These are phyloP conservation scores for Oenanthe oenanthe DNA, from an alignment of 2,113 vertebrate species.

Conservation along the genomic window DNA sequence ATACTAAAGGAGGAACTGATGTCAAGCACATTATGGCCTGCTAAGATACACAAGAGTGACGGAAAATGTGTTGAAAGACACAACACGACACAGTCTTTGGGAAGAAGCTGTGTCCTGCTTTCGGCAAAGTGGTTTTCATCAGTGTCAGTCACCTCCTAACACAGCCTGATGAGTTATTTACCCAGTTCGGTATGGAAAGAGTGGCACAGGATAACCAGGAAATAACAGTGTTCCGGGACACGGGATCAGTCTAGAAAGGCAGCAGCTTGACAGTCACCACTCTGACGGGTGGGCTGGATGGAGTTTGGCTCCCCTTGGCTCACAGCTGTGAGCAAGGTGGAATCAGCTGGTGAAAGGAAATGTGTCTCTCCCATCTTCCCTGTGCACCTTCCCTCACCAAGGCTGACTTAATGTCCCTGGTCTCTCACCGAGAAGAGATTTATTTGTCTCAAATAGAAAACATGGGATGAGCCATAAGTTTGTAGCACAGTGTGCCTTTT, in stretches of 20 bases:
- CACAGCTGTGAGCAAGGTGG: background rate
- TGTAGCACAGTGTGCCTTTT: background rate
- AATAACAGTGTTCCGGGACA: background rate
- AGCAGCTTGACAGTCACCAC: fast-evolving
- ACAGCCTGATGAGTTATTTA: conserved; percentile 7
- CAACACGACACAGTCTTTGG: conserved; percentile 31
- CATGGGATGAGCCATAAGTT: background rate
- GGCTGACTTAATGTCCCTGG: background rate
- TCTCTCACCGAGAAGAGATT: background rate
- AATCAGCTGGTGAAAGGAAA: background rate
- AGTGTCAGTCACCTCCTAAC: background rate
- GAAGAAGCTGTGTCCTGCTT: conserved; percentile 27
- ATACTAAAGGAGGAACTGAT: conserved; percentile 28
- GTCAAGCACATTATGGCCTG: conserved; percentile 40
- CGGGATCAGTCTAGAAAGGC: background rate
- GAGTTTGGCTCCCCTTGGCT: background rate
- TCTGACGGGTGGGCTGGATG: background rate
- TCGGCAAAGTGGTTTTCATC: conserved; percentile 9
- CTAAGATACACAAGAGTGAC: conserved; percentile 26
- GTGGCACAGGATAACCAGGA: background rate
- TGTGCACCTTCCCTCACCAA: background rate
- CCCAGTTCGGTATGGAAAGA: background rate
- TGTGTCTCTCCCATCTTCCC: background rate
- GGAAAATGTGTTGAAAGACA: conserved; percentile 60
- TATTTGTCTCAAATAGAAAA: background rate